A percentile compares a stretch with the other conserved stretches of the same genome.
phyloP scores from a whole-genome alignment of 2,113 vertebrate genomes.

The Entomyzon cyanotis region DNA sequence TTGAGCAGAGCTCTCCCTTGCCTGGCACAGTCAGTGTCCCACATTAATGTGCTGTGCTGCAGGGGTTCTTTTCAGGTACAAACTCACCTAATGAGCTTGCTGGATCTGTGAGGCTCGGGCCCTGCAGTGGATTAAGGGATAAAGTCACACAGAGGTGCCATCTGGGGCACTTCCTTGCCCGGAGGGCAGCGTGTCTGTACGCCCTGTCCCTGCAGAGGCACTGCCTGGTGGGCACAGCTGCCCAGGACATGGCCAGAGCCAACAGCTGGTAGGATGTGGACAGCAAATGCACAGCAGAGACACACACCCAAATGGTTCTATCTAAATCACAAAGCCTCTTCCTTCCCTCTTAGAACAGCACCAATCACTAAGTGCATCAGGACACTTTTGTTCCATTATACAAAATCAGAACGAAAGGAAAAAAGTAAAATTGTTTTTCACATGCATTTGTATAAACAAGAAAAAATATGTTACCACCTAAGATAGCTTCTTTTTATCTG shows the following conservation, averaged over 20 bases:
- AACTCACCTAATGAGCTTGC: neutral
- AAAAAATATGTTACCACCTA: neutral
- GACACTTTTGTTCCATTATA: neutral
- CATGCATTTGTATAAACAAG: neutral
- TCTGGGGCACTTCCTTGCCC: neutral
- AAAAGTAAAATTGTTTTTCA: neutral
- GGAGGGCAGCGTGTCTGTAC: accelerated
- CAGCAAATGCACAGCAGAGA: neutral
- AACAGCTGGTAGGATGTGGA: neutral
- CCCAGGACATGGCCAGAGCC: neutral
- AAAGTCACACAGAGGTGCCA: neutral
- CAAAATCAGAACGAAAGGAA: neutral
- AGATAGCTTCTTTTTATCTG: neutral
- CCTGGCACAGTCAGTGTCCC: neutral
- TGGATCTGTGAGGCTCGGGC: neutral
- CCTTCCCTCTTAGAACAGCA: neutral
- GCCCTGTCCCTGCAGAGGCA: too few relatives aligned
- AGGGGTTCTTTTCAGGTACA: neutral
- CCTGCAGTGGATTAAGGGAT: neutral
- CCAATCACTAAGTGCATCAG: neutral
- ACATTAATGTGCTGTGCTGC: neutral
- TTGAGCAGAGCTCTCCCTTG: neutral
- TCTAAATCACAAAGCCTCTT: neutral
- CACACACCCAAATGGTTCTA: accelerated
- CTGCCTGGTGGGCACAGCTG: neutral